Evolutionary conservation across 30 jellyfish, hydroid and myxozoan genomes (phyloP), one percentile per base, ranked within the genome.

Genomic region (Pseudorhiza aurosa): DNA sequence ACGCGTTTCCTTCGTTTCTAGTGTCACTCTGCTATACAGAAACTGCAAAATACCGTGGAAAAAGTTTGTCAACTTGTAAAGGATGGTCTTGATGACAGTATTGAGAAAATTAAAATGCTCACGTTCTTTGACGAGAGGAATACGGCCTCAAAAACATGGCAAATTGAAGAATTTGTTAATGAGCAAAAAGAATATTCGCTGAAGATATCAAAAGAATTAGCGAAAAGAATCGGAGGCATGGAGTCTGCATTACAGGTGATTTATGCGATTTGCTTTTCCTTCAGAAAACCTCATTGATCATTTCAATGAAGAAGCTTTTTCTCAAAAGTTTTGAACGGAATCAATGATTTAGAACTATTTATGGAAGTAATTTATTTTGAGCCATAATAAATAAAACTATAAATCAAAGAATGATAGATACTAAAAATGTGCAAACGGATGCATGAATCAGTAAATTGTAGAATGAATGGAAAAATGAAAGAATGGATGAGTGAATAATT

Each of bases 221-320:
- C 50, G 7, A 46, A 59, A 19, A 18, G 50, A 14, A 87, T 87
- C 0, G 26, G 65, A n/a, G 64, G 71, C 33, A 69, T 87, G 81
- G 96, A 87, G 43, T 31, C 68, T 12, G 59, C 91, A 32, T 40
- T 87, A 35, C 89, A 87, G 92, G 96, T 87, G 59, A 1, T n/a
- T 45, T 17, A 39, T 5, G 7, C 50, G 12, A n/a, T n/a, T n/a
- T n/a, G n/a, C n/a, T n/a, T n/a, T n/a, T n/a, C n/a, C n/a, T n/a
- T n/a, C n/a, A n/a, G n/a, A n/a, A n/a, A n/a, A n/a, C n/a, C n/a
- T n/a, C n/a, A n/a, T n/a, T n/a, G n/a, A n/a, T n/a, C n/a, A n/a
- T n/a, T n/a, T n/a, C n/a, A n/a, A n/a, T n/a, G n/a, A n/a, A n/a
- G n/a, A n/a, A n/a, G n/a, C n/a, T n/a, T n/a, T n/a, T n/a, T n/a